A percentile compares a stretch with the other conserved stretches of the same genome.
Evolutionary conservation across 2,888 invertebrate genomes (phyloP).

Genomic region (Marronus borbonicus): DNA sequence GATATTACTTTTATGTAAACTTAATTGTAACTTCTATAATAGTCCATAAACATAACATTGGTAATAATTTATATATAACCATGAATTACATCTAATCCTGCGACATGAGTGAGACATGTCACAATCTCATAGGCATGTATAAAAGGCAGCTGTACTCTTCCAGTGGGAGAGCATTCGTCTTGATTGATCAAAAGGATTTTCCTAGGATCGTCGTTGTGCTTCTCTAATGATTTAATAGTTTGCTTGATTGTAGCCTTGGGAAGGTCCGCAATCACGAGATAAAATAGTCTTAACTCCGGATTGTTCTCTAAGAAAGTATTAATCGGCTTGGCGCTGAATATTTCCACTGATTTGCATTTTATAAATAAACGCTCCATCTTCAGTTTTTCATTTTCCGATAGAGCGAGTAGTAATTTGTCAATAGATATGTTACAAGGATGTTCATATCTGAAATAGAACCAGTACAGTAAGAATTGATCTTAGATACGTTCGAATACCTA

Average conservation of each 20-base stretch:
- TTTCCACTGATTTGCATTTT: slow-evolving; percentile 50
- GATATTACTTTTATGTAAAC: too few relatives aligned
- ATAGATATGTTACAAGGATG: slow-evolving; percentile 48
- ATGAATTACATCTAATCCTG: slow-evolving; percentile 48
- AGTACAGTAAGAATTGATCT: background rate
- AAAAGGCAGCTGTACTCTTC: slow-evolving; percentile 36
- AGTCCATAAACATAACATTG: too few relatives aligned
- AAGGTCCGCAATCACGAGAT: slow-evolving; percentile 37
- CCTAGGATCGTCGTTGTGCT: slow-evolving; percentile 25
- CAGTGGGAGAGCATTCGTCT: slow-evolving; percentile 22
- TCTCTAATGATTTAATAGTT: slow-evolving; percentile 21
- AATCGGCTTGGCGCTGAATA: slow-evolving; percentile 45
- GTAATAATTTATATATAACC: slow-evolving; percentile 24
- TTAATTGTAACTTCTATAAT: too few relatives aligned
- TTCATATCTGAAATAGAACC: slow-evolving; percentile 32
- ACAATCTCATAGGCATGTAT: slow-evolving; percentile 47
- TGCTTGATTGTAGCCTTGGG: slow-evolving; percentile 40
- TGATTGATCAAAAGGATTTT: slow-evolving; percentile 45
- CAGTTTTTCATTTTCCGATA: slow-evolving; percentile 34
- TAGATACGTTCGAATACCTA: background rate
- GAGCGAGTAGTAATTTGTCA: slow-evolving; percentile 40
- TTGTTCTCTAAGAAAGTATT: slow-evolving; percentile 34
- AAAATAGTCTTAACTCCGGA: slow-evolving; percentile 36
- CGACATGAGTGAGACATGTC: slow-evolving; percentile 26
- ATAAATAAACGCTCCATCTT: slow-evolving; percentile 46